These are phyloP conservation scores for Pygmarrhopalites habei DNA, from an alignment of 1,140 invertebrate genomes.

Conservation along the genomic window DNA sequence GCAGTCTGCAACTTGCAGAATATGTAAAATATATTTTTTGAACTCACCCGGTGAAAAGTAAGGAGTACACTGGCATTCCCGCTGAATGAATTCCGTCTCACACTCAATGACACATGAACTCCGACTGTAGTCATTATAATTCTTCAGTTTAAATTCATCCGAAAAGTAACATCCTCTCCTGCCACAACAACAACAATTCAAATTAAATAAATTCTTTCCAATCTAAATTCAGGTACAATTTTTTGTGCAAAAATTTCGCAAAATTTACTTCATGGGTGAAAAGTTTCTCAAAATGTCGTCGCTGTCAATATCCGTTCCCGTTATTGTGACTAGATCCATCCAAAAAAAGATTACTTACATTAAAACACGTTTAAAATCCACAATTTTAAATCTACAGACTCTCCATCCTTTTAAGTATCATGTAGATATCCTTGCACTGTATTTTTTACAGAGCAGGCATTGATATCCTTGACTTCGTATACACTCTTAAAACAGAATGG, in stretches of 20 bases:
- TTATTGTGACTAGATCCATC: too few relatives aligned
- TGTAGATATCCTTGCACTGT: too few relatives aligned
- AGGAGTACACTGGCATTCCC: constrained; percentile 28
- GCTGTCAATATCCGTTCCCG: not conserved
- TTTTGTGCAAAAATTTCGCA: not conserved
- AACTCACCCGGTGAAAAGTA: constrained; percentile 30
- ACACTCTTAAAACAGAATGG: too few relatives aligned
- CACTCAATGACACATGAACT: constrained; percentile 36
- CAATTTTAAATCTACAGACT: too few relatives aligned
- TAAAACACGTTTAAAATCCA: too few relatives aligned
- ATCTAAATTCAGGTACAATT: not conserved
- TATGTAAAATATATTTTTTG: not conserved
- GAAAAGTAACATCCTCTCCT: constrained; percentile 36
- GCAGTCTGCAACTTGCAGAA: too few relatives aligned
- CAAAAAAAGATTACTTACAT: too few relatives aligned
- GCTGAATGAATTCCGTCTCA: constrained; percentile 30
- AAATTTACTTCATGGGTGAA: not conserved
- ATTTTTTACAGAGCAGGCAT: too few relatives aligned
- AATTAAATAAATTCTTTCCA: not conserved
- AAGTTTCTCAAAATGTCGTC: constrained; percentile 6
- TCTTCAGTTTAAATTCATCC: constrained; percentile 30
- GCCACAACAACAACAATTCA: too few relatives aligned
- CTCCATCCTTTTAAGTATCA: too few relatives aligned
- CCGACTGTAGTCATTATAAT: constrained; percentile 37
- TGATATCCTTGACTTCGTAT: too few relatives aligned